Base-by-base conservation (phyloP, 2,888 invertebrate species). In the Druceiella hillmani region DNA sequence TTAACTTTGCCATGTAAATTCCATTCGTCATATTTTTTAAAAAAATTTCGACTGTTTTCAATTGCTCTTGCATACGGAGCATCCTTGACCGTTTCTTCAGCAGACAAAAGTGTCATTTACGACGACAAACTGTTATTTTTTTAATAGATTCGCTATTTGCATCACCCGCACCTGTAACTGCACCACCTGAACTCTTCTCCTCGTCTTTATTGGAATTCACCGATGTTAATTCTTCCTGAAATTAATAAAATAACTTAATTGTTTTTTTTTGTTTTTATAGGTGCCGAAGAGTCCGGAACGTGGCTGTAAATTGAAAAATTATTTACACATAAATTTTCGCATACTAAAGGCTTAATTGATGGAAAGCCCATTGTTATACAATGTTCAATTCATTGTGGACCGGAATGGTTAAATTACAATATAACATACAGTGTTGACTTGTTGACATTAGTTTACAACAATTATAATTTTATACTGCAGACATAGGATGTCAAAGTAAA, bases 401-500 rank as follows among this genome's bases (percentile, higher is more conserved):
- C 41, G 38, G 13, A 40, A 41, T 49, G 41, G 24, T 41, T 16
- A 27, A 47, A 45, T 28, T 47, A 44, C 25, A 46, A 49, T 14
- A 26, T 9, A 30, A 41, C 32, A 25, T 48, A 45, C 25, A 49
- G 47, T 20, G 46, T 50, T 34, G 48, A 49, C 26, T 38, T 50
- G 37, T 20, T 50, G 26, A 48, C 49, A 20, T 14, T 45, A 40
- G 46, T 50, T 3, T 40, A 47, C 14, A 15, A 11, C 28, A n/a
- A n/a, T n/a, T n/a, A n/a, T n/a, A n/a, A n/a, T n/a, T n/a, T n/a
- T n/a, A n/a, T n/a, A n/a, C n/a, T n/a, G n/a, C n/a, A n/a, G n/a
- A n/a, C n/a, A n/a, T n/a, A n/a, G n/a, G n/a, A n/a, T n/a, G n/a
- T n/a, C n/a, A n/a, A n/a, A n/a, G n/a, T n/a, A n/a, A n/a, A n/a